Evolutionary conservation across 2,888 invertebrate genomes (phyloP).

Genomic region (Mamestra brassicae): DNA sequence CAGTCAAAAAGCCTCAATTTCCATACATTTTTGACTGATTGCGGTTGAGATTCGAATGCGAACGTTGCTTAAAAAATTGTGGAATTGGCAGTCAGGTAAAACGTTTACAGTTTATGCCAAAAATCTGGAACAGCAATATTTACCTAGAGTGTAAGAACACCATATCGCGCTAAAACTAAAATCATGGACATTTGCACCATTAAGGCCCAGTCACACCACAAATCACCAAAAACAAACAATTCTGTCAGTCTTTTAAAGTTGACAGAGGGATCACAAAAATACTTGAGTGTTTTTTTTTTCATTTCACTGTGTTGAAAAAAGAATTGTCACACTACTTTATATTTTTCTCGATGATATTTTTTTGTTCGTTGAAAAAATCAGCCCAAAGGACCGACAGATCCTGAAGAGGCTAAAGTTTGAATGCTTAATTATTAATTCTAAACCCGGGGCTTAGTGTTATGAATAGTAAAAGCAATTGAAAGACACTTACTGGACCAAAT

Average conservation of each 20-base stretch:
- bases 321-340: not conserved
- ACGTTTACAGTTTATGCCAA: not conserved
- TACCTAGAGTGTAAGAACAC: no score
- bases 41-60: no score
- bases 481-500: constrained; percentile 45
- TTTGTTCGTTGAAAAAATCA: not conserved
- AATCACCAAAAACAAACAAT: not conserved
- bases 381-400: no score
- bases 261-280: no score
- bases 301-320: not conserved
- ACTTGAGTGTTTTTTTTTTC: not conserved
- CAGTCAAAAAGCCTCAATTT: no score
- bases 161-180: no score
- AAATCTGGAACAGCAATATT: not conserved
- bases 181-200: no score
- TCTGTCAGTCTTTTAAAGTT: not conserved
- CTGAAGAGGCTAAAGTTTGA: no score
- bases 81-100: not conserved
- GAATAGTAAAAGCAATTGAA: constrained; percentile 1
- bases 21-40: no score
- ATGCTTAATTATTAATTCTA: not conserved
- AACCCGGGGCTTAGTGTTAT: no score
- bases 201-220: not conserved
- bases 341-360: no score
- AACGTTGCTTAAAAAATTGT: no score